Conservation (phyloP, 2,888 invertebrate species). For the Thereva nobilitata region DNA sequence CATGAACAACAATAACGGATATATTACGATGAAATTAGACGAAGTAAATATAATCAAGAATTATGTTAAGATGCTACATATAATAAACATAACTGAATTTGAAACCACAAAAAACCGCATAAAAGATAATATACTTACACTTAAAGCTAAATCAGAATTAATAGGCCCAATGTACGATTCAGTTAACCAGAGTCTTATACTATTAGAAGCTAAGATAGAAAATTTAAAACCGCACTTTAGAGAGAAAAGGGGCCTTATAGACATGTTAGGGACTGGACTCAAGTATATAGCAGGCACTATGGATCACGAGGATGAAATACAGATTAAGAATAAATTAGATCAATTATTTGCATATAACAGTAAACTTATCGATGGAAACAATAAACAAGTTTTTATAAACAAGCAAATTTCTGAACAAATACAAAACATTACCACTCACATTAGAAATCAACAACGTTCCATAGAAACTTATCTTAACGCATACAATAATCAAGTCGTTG, state of each 20-base stretch:
- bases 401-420: slow-evolving; percentile 16
- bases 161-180: slow-evolving; percentile 6
- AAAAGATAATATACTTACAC: not conserved
- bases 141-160: not conserved
- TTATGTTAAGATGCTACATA: not conserved
- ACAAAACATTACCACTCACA: slow-evolving; percentile 19
- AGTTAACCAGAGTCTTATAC: not conserved
- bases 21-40: not conserved
- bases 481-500: not conserved
- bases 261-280: slow-evolving; percentile 27
- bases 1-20: slow-evolving; percentile 14
- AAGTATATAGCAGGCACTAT: slow-evolving; percentile 27
- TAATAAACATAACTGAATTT: slow-evolving; percentile 5
- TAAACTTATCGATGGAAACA: slow-evolving; percentile 8
- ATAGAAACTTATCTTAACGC: slow-evolving; percentile 18
- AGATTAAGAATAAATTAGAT: slow-evolving; percentile 13
- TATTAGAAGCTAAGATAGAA: slow-evolving; percentile 16
- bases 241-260: slow-evolving; percentile 26
- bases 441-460: slow-evolving; percentile 10
- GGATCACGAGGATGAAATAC: slow-evolving; percentile 9
- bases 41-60: not conserved
- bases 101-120: slow-evolving; percentile 4
- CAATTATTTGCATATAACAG: not conserved
- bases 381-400: slow-evolving; percentile 9
- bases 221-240: slow-evolving; percentile 3